Percentiles rank a stretch among this genome's conserved stretches.
Evolutionary conservation across 1,140 invertebrate species (phyloP).

Genomic region (Limonius californicus): DNA sequence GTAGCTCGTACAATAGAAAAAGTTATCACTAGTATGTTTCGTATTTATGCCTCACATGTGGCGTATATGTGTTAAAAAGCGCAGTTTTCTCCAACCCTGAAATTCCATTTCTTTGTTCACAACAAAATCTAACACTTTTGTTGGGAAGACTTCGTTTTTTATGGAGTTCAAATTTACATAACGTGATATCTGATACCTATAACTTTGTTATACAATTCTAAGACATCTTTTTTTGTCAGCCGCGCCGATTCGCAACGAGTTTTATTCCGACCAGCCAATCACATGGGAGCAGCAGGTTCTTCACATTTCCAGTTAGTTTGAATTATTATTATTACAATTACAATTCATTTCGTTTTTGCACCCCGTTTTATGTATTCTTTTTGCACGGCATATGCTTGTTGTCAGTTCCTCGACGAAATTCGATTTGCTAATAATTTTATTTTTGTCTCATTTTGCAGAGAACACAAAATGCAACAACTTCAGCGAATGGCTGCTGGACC

Average conservation of each 20-base stretch:
- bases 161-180: neutral
- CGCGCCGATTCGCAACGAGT: slow-evolving; percentile 67
- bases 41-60: no score
- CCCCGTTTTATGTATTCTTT: no score
- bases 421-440: no score
- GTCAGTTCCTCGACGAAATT: no score
- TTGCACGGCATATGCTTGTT: no score
- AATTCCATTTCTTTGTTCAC: no score
- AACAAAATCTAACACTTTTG: no score
- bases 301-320: slow-evolving; percentile 45
- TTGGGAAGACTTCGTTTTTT: neutral
- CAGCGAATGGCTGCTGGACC: slow-evolving; percentile 62
- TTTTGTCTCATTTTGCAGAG: slow-evolving; percentile 53
- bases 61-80: no score
- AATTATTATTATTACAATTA: neutral
- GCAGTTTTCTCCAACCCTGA: no score
- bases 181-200: neutral
- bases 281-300: slow-evolving; percentile 52
- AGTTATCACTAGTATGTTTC: no score
- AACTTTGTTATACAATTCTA: slow-evolving; percentile 1
- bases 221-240: slow-evolving; percentile 50
- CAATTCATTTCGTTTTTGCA: no score
- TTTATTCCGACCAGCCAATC: slow-evolving; percentile 67
- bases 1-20: no score
- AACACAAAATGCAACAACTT: slow-evolving; percentile 68